Evolutionary conservation across 2,797 vertebrate species (phyloP).

Genomic region (Nannoperca obscura): DNA sequence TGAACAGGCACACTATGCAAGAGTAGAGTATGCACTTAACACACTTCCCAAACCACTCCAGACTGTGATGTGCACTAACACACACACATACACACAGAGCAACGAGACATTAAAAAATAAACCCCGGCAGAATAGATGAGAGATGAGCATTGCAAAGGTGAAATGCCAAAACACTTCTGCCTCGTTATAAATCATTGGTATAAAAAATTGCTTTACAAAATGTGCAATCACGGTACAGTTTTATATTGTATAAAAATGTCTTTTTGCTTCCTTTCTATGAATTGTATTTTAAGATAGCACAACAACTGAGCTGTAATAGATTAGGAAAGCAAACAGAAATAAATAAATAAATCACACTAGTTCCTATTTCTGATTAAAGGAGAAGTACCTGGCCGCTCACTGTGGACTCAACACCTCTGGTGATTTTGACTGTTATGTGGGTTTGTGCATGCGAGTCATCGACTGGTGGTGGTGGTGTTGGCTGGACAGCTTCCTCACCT

Average conservation of each 20-base stretch:
- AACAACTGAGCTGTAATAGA: neutral
- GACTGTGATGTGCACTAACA: conserved; percentile 31
- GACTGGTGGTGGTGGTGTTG: conserved; percentile 20
- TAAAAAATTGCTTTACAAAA: neutral
- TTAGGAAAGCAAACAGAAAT: conserved; percentile 9
- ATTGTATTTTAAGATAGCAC: neutral
- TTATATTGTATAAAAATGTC: neutral
- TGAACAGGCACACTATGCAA: conserved; percentile 28
- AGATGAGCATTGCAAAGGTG: conserved; percentile 1
- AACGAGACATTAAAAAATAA: conserved; percentile 3
- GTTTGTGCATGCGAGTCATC: conserved; percentile 59
- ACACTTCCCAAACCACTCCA: conserved; percentile 51
- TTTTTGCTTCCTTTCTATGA: neutral
- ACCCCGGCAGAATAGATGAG: neutral
- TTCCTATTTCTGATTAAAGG: conserved; percentile 46
- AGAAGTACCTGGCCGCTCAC: conserved; percentile 36
- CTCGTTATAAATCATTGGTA: conserved; percentile 5
- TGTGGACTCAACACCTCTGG: conserved; percentile 37
- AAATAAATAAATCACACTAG: neutral
- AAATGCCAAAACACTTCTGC: conserved; percentile 29
- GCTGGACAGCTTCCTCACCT: conserved; percentile 47
- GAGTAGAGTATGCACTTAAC: conserved; percentile 47
- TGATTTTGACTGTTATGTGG: conserved; percentile 41
- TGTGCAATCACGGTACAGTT: neutral
- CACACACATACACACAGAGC: conserved; percentile 12